These are phyloP conservation scores for Pseudomugil tenellus DNA, from an alignment of 2,797 vertebrate genomes.

Conservation along the genomic window DNA sequence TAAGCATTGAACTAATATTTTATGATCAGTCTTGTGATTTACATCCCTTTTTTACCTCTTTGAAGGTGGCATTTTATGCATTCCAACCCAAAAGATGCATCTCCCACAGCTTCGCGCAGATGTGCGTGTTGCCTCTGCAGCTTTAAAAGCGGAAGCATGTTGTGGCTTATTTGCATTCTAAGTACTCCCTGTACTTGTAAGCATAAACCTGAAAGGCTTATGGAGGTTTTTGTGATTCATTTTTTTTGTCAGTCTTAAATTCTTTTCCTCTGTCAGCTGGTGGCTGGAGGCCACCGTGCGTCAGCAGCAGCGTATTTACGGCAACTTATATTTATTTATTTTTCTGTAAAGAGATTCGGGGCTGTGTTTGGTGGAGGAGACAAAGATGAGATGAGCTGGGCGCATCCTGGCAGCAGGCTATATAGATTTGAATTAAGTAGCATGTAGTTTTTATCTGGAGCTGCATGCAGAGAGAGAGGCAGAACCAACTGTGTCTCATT, in stretches of 20 bases:
- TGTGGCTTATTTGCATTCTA: conserved; percentile 34
- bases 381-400: conserved; percentile 73
- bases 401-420: conserved; percentile 65
- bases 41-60: background rate
- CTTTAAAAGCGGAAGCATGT: background rate
- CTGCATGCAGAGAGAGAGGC: conserved; percentile 74
- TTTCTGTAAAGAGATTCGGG: conserved; percentile 46
- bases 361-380: conserved; percentile 58
- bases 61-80: background rate
- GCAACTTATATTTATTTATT: conserved; percentile 4
- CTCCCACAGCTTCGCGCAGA: background rate
- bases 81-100: background rate
- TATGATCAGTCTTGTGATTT: too few relatives aligned
- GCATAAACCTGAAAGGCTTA: conserved; percentile 14
- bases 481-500: conserved; percentile 78
- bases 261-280: conserved; percentile 50
- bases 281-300: conserved; percentile 57
- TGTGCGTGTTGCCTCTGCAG: conserved; percentile 9
- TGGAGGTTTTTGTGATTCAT: conserved; percentile 40
- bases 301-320: conserved; percentile 58
- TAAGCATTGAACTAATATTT: too few relatives aligned
- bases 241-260: conserved; percentile 42
- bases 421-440: conserved; percentile 79
- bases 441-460: conserved; percentile 81
- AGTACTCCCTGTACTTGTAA: conserved; percentile 5